These are phyloP conservation scores for Meloe dianella DNA, from an alignment of 2,888 invertebrate species.

Conservation along the genomic window DNA sequence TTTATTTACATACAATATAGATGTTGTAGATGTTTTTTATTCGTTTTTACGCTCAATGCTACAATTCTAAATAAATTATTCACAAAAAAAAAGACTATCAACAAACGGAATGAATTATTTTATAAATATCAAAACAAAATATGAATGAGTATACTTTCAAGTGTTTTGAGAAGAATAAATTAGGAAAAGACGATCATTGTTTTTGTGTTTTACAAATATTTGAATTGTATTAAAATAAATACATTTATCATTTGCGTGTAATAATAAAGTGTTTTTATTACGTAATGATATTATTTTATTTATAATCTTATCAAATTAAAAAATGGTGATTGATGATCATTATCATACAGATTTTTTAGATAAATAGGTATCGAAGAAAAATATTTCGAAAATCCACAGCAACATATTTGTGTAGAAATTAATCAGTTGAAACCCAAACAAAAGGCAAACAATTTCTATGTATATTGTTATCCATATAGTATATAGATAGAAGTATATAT, in stretches of 20 bases:
- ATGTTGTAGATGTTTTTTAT: background rate
- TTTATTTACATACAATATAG: background rate
- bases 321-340: background rate
- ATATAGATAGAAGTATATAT: no score
- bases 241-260: background rate
- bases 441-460: conserved; percentile 21
- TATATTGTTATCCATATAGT: background rate
- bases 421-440: conserved; percentile 29
- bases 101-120: background rate
- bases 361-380: no score
- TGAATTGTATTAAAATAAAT: background rate
- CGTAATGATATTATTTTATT: background rate
- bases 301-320: background rate
- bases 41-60: background rate
- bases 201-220: no score
- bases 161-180: no score
- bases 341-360: no score
- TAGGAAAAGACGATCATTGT: no score
- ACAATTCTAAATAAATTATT: background rate
- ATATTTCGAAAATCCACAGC: background rate
- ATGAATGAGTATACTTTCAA: no score
- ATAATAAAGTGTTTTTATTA: background rate
- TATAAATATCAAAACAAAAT: background rate
- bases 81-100: background rate
- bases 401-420: background rate